Conservation (phyloP, 2,797 vertebrate genomes). For the Pelobates cultripes region DNA sequence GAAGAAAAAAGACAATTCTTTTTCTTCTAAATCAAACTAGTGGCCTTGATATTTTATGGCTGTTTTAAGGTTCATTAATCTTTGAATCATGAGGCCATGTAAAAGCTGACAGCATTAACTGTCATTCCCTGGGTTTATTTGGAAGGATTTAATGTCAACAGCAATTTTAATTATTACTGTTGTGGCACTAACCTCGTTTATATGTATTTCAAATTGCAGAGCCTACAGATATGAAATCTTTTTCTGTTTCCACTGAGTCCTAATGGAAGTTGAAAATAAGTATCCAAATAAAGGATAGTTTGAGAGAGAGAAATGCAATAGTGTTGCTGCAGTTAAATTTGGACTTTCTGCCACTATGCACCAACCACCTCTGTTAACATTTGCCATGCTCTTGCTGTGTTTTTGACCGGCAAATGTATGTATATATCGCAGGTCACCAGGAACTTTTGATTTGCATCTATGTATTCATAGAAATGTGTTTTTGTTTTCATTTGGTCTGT, state of each 20-base stretch:
- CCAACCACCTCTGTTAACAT: too few relatives aligned
- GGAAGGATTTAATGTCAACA: conserved; percentile 70
- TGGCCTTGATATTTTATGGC: conserved; percentile 73
- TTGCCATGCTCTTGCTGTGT: too few relatives aligned
- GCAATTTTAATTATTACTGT: conserved; percentile 72
- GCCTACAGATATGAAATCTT: conserved; percentile 37
- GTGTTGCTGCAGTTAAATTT: too few relatives aligned
- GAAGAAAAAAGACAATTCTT: conserved; percentile 63
- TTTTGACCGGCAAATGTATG: too few relatives aligned
- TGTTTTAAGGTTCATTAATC: conserved; percentile 80
- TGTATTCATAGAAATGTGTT: too few relatives aligned
- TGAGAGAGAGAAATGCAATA: too few relatives aligned
- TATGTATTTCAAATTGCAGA: conserved; percentile 58
- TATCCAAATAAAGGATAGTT: too few relatives aligned
- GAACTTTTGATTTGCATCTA: too few relatives aligned
- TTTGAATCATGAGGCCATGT: conserved; percentile 77
- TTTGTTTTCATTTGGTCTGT: too few relatives aligned
- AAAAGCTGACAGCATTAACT: conserved; percentile 76
- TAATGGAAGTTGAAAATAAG: conserved; percentile 3
- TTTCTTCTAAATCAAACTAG: conserved; percentile 67
- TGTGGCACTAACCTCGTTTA: conserved; percentile 63
- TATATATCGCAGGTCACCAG: too few relatives aligned
- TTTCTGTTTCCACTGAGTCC: background rate
- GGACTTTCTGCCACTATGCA: too few relatives aligned
- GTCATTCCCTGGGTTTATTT: conserved; percentile 70